Conservation (phyloP, 2,797 vertebrate species). For the Antennarius maculatus region DNA sequence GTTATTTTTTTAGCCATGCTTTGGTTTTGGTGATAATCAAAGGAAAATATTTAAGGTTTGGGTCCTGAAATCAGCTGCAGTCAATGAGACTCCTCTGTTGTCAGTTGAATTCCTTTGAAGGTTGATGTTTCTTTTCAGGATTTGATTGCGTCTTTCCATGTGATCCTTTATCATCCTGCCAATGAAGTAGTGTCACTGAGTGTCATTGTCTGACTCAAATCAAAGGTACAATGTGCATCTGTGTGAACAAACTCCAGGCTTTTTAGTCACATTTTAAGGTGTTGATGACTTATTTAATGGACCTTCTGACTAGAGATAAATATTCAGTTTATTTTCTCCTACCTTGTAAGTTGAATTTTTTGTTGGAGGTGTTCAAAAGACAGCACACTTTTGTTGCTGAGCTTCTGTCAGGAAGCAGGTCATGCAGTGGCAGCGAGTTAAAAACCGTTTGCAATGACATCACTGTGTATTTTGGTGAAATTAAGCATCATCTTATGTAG, state of each 20-base stretch:
- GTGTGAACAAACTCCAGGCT: too few relatives aligned
- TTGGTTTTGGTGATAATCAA: conserved; percentile 40
- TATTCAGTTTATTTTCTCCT: not conserved
- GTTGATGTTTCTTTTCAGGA: not conserved
- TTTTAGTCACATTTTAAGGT: too few relatives aligned
- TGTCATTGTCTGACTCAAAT: not conserved
- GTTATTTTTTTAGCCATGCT: conserved; percentile 48
- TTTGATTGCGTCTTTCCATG: not conserved
- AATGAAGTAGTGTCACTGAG: conserved; percentile 1
- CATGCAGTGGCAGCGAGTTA: too few relatives aligned
- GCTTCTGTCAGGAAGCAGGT: too few relatives aligned
- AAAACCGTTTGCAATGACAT: too few relatives aligned
- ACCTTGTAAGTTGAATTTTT: not conserved
- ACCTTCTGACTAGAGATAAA: too few relatives aligned
- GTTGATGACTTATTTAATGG: too few relatives aligned
- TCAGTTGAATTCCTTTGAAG: conserved; percentile 12
- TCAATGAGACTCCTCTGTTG: conserved; percentile 25
- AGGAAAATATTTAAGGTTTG: conserved; percentile 21
- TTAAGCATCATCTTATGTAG: too few relatives aligned
- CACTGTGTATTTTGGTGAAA: not conserved
- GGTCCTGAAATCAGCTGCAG: conserved; percentile 3
- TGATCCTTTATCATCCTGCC: conserved; percentile 8
- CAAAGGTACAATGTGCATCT: not conserved
- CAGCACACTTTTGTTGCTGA: too few relatives aligned
- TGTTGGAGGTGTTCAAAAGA: too few relatives aligned